Evolutionary conservation across 2,113 vertebrate genomes (phyloP), one percentile per base, ranked within the genome.

Genomic region (zebrafish (Danio rerio)): DNA sequence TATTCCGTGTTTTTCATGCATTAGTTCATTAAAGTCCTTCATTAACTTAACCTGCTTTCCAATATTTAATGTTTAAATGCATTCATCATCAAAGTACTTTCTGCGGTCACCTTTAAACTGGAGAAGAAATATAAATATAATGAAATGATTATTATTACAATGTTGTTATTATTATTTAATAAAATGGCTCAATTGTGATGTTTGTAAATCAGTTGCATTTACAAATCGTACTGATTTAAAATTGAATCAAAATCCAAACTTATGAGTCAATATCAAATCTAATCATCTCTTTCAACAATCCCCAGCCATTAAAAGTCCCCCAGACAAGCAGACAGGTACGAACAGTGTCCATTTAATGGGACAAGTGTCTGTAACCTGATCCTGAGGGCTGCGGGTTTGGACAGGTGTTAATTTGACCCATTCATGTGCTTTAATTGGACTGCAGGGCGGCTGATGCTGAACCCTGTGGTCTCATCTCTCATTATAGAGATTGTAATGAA

Each of bases 391-490:
- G 87, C 72, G 83, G 82, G 77, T 88, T 87, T 85, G 86, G 81
- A 87, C 81, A 70, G 88, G 89, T 89, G 89, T 86, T 91, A 91
- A 91, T 92, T 91, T 84, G 89, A 86, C 87, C 88, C 91, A 88
- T 92, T 91, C 90, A 90, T 86, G 82, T 89, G 83, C 83, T 81
- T 89, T 93, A 94, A 93, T 93, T 93, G 91, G 90, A 73, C 87
- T 82, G 88, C 78, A 86, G 86, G 78, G 2, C 85, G 88, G 87
- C 86, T 63, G 63, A 71, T 87, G 86, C 83, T 88, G 84, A 86
- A 91, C 83, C 85, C 85, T 81, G 84, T 83, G 81, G 84, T 82
- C 89, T 91, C 91, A 89, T 91, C 91, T 89, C 91, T 93, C 90
- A 92, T 93, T 93, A 94, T 89, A 92, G 89, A 73, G 75, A 89